Base-by-base conservation (phyloP, 2,113 vertebrate species). In the Cynopterus brachyotis region DNA sequence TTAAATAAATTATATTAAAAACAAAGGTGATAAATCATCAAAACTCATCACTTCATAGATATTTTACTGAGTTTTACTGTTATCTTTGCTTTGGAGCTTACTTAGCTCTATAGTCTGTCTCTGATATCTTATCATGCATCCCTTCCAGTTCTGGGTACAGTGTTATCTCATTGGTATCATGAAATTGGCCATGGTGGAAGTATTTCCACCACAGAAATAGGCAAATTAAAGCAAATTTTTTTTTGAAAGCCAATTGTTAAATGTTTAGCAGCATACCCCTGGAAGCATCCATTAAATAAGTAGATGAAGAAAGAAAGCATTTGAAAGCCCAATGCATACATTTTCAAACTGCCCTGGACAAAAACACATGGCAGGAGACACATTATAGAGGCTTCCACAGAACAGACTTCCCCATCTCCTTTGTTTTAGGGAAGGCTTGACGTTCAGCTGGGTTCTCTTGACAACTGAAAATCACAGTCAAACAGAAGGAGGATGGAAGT, bases 311-410 rank as follows among this genome's bases (percentile, higher is more conserved):
- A 70, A 59, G 70, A 26, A 80, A 69, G 59, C 30, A 1, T 22
- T 45, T 62, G 53, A 35, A 75, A 95, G 3, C 57, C 45, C 53
- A 59, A 32, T 10, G 22, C 64, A 6, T 10, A 35, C 30, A 32
- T 78, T 80, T 93, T 66, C 40, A 72, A 28, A 67, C 64, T 12
- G 78, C 62, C 32, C 79, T 60, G n/a, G n/a, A 92, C 79, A 67
- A 83, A 89, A 90, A 64, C 76, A 55, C 1, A 0, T 30, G n/a
- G 45, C 59, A 22, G 24, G 32, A 90, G 55, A 83, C 26, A 35
- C 19, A 67, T 67, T 83, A 81, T 78, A 60, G 32, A 73, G 62
- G 26, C 96, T 97, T 79, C 97, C 80, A 67, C 93, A 37, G 35
- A 67, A 19, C 79, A 76, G 42, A 72, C 72, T 24, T 82, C 22